phyloP scores from a whole-genome alignment of 2,888 invertebrate species.

The Drosophila niveifrons region DNA sequence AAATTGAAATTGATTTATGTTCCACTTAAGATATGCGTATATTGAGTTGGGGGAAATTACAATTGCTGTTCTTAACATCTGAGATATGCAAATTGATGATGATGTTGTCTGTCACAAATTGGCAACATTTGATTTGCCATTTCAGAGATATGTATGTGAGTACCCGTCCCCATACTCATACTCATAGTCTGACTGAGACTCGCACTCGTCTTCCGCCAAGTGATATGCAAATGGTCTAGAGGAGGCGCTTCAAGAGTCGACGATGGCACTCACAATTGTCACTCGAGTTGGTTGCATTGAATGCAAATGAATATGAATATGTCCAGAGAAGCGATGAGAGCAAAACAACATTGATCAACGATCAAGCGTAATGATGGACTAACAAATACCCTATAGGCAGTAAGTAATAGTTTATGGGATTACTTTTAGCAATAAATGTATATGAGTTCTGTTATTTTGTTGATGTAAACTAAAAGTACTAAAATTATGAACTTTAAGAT shows the following conservation, averaged over 20 bases:
- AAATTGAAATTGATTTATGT: constrained; percentile 65
- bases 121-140: constrained; percentile 78
- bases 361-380: background rate
- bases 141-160: constrained; percentile 45
- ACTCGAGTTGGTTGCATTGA: constrained; percentile 59
- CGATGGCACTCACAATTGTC: constrained; percentile 66
- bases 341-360: background rate
- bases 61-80: constrained; percentile 51
- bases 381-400: constrained; percentile 14
- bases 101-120: constrained; percentile 55
- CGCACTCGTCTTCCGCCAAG: constrained; percentile 47
- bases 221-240: constrained; percentile 63
- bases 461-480: too few relatives aligned
- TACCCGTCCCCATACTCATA: constrained; percentile 4
- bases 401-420: too few relatives aligned
- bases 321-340: constrained; percentile 28
- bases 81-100: constrained; percentile 71
- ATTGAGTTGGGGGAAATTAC: constrained; percentile 46
- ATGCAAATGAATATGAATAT: constrained; percentile 72
- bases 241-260: constrained; percentile 42
- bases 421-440: too few relatives aligned
- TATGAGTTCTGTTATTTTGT: too few relatives aligned
- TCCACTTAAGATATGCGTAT: constrained; percentile 10
- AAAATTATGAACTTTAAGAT: too few relatives aligned
- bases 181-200: background rate